Evolutionary conservation across 2,888 invertebrate genomes (phyloP).

Genomic region (Hoplodrina ambigua): DNA sequence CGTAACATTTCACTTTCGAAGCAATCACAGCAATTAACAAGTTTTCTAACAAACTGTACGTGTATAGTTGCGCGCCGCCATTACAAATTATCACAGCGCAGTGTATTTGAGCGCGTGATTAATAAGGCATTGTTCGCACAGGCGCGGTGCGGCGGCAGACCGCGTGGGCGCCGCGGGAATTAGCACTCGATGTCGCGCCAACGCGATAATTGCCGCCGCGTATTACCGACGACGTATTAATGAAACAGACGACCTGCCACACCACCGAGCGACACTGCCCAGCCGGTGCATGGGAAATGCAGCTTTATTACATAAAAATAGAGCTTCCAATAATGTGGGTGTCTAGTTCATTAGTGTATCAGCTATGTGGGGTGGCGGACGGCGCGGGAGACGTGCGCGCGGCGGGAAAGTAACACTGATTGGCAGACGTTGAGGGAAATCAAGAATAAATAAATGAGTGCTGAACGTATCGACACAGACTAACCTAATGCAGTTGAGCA

Average conservation of each 20-base stretch:
- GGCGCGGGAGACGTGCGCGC: slow-evolving; percentile 21
- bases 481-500: slow-evolving; percentile 4
- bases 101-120: slow-evolving; percentile 56
- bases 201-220: slow-evolving; percentile 62
- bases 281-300: slow-evolving; percentile 19
- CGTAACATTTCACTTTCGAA: slow-evolving; percentile 53
- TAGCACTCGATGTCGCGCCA: slow-evolving; percentile 56
- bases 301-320: slow-evolving; percentile 32
- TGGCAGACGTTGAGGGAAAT: slow-evolving; percentile 61
- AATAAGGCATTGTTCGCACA: slow-evolving; percentile 60
- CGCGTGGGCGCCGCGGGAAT: slow-evolving; percentile 58
- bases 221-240: slow-evolving; percentile 67
- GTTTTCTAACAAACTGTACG: slow-evolving; percentile 45
- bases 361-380: slow-evolving; percentile 30
- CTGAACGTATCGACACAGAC: slow-evolving; percentile 50
- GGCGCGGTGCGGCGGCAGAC: slow-evolving; percentile 33
- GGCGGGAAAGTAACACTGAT: slow-evolving; percentile 58
- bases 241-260: slow-evolving; percentile 51
- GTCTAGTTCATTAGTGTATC: slow-evolving; percentile 34
- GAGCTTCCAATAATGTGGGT: slow-evolving; percentile 23
- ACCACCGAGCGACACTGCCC: not conserved
- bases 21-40: slow-evolving; percentile 58
- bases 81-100: slow-evolving; percentile 35
- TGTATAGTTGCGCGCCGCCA: slow-evolving; percentile 17
- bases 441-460: slow-evolving; percentile 62